Evolutionary conservation across 2,113 vertebrate species (phyloP), one percentile per base, ranked within the genome.

Genomic region (Trichechus manatus): DNA sequence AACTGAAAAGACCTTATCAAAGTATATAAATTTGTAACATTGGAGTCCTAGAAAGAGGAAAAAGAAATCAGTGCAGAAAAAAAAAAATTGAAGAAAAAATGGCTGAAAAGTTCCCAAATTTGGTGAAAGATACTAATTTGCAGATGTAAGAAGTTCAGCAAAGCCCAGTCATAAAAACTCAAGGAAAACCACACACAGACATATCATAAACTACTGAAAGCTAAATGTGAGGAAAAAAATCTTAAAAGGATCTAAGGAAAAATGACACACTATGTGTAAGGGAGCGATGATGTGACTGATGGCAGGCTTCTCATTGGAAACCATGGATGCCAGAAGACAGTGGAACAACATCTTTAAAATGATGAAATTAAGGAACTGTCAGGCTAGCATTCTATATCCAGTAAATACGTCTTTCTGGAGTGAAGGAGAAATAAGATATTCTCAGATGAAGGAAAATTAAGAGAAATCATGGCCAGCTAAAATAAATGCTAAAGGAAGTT

Each of bases 191-290:
- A 47, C 47, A 47, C 47, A 7, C 47, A 47, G 47, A 47, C 22
- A 89, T 17, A 64, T n/a, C 66, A 85, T 87, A 87, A 91, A 85
- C n/a, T 88, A 80, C 33, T 61, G 33, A 66, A 85, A 68, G 36
- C 19, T 78, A 96, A 96, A 72, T 25, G 10, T 86, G 95, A 90
- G 74, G 13, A 89, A 96, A 87, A 87, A 89, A 25, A 39, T 93
- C 13, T 78, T 85, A 36, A 50, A 92, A 74, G 63, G 36, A 66
- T 14, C 36, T 80, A 86, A 84, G 33, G 56, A 85, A 94, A 79
- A 79, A 68, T n/a, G 17, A 36, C 36, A 88, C 25, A 70, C 75
- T 56, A 53, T 20, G 11, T 68, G 42, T 33, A 74, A 27, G 53
- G 85, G 39, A 77, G 82, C 19, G 85, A n/a, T 68, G 22, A 87